A percentile compares a stretch with the other conserved stretches of the same genome.
Evolutionary conservation across 2,113 vertebrate species (phyloP).

Genomic region (Austrofundulus limnaeus): DNA sequence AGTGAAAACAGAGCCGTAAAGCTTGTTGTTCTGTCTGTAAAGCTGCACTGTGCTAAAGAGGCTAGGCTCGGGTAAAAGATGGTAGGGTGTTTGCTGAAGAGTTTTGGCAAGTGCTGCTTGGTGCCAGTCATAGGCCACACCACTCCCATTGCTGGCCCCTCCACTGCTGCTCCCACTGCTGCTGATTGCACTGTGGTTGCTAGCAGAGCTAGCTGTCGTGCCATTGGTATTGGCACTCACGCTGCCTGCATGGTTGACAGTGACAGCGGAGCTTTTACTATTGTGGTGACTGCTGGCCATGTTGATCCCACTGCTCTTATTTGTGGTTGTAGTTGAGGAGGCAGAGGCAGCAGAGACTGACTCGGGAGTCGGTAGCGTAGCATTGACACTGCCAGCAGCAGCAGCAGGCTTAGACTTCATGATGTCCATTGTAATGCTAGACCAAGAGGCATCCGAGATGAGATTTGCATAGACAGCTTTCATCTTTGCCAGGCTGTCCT

Average conservation of each 20-base stretch:
- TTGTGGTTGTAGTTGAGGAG: conserved; percentile 64
- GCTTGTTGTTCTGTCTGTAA: conserved; percentile 96
- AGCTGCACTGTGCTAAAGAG: conserved; percentile 99
- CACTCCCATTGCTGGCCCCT: conserved; percentile 75
- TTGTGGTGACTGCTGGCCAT: conserved; percentile 72
- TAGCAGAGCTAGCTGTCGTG: conserved; percentile 65
- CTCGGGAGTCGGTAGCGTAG: conserved; percentile 62
- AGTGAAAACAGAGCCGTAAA: conserved; percentile 97
- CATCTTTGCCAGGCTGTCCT: conserved; percentile 98
- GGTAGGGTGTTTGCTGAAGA: conserved; percentile 93
- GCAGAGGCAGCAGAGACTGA: conserved; percentile 66
- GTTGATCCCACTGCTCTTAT: conserved; percentile 72
- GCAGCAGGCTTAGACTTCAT: conserved; percentile 87
- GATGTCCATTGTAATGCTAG: conserved; percentile 92
- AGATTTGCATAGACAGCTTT: conserved; percentile 99
- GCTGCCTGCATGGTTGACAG: conserved; percentile 68
- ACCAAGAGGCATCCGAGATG: conserved; percentile 98
- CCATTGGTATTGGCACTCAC: conserved; percentile 71
- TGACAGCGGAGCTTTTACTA: conserved; percentile 80
- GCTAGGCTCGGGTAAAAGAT: conserved; percentile 96
- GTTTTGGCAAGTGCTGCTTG: conserved; percentile 98
- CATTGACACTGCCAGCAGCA: conserved; percentile 62
- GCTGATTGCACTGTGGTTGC: conserved; percentile 73
- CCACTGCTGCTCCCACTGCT: conserved; percentile 77
- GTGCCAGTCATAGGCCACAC: conserved; percentile 98